Conservation (phyloP, 2,113 vertebrate genomes). For the Collichthys lucidus region DNA sequence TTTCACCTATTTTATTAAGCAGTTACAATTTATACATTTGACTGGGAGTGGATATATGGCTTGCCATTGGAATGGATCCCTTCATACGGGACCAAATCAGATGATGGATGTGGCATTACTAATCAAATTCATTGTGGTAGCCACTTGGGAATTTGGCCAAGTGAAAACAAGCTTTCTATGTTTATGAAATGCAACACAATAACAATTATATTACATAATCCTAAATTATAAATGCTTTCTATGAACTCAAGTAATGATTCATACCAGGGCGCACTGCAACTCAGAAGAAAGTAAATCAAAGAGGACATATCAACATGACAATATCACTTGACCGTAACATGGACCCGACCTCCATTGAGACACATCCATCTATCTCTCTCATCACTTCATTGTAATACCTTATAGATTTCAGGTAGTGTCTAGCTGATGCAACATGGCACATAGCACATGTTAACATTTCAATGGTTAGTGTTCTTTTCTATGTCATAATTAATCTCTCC, state of each 20-base stretch:
- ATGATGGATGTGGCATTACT: constrained; percentile 75
- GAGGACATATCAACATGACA: constrained; percentile 32
- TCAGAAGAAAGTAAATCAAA: constrained; percentile 19
- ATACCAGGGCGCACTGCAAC: background rate
- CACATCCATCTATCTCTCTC: constrained; percentile 41
- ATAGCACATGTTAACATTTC: constrained; percentile 22
- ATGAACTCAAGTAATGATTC: constrained; percentile 9
- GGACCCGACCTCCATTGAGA: constrained; percentile 25
- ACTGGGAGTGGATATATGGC: constrained; percentile 66
- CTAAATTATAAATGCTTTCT: constrained; percentile 32
- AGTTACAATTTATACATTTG: constrained; percentile 74
- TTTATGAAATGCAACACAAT: constrained; percentile 42
- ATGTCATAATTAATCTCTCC: background rate
- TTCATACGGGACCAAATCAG: constrained; percentile 57
- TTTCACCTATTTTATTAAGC: constrained; percentile 78
- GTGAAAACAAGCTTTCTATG: constrained; percentile 38
- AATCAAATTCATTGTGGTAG: constrained; percentile 73
- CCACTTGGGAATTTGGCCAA: constrained; percentile 58
- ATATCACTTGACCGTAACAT: constrained; percentile 48
- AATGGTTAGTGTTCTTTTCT: background rate
- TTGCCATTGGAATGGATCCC: constrained; percentile 39
- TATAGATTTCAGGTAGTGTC: constrained; percentile 8
- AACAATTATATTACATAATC: constrained; percentile 28
- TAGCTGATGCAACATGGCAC: background rate
- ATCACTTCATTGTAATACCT: constrained; percentile 47